Evolutionary conservation across 37 sponge, comb jelly and placozoan species (phyloP), one percentile per base, ranked within the genome.

Genomic region (Halichondria panicea): DNA sequence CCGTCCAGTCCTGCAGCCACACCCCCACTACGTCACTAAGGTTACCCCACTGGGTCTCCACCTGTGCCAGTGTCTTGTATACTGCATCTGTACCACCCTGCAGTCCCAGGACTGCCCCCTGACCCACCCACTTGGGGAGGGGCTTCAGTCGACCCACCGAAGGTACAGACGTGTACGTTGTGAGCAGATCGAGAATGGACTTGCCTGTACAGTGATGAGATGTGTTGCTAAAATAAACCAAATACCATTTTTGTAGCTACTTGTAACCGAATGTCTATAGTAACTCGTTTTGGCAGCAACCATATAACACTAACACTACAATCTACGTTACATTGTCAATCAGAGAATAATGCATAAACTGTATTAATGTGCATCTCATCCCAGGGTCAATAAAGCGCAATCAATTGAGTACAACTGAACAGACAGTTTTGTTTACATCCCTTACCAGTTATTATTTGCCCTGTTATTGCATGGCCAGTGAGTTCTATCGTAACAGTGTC

Each of bases 1-100:
- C 93, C n/a, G 88, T 84, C 93, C 93, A 92, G 55, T 92, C 93
- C 68, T 92, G 93, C 22, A 92, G 70, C 93, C 93, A 92, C 65
- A 92, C 84, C 4, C 67, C 93, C 21, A 72, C 82, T 25, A 90
- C 78, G 44, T 90, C 91, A 34, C 81, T 79, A 48, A 72, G 18
- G 46, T 63, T 77, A 2, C 86, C 86, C 56, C 42, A 50, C 55
- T 42, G 38, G 25, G 32, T 30, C 50, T 81, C 48, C 43, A 66
- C 40, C 59, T 81, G 57, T 7, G 52, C 31, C 3, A 91, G 25
- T 18, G 54, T 73, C 42, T 82, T 65, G 55, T 70, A 25, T 9
- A 91, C 92, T 22, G 37, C 67, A 9, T 50, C 70, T 12, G 83
- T 82, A 12, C 92, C 93, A 40, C 93, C 93, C 59, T 92, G 84